These are phyloP conservation scores for Atethmia centrago DNA, from an alignment of 2,888 invertebrate species.

Conservation along the genomic window DNA sequence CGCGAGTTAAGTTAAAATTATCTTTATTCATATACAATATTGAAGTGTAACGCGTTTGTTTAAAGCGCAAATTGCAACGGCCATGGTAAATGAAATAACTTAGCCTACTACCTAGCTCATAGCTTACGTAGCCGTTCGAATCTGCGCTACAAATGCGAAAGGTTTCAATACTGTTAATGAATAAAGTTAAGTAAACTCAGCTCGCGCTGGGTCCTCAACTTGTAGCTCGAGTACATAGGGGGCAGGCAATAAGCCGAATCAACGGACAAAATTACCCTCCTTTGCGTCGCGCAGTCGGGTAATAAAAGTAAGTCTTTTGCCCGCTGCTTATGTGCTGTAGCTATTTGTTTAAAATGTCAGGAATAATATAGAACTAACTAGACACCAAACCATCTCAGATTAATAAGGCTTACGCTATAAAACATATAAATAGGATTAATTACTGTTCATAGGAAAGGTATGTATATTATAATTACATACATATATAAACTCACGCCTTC, in stretches of 20 bases:
- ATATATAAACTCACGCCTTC: no score
- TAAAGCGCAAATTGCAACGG: background rate
- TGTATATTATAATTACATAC: no score
- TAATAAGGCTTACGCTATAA: constrained; percentile 4
- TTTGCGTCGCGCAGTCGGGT: no score
- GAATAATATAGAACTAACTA: constrained; percentile 22
- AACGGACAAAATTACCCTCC: background rate
- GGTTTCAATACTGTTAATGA: background rate
- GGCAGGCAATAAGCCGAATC: background rate
- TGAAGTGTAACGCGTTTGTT: background rate
- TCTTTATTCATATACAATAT: constrained; percentile 1
- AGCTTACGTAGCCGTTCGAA: background rate
- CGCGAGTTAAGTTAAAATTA: background rate
- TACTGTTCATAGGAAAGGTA: no score
- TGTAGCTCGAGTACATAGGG: constrained; percentile 24
- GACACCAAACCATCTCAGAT: constrained; percentile 31
- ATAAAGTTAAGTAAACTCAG: background rate
- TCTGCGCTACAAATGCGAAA: background rate
- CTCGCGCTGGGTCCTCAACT: background rate
- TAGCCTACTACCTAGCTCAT: constrained; percentile 35
- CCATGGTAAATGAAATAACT: background rate
- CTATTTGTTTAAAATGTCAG: background rate
- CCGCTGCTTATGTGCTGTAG: constrained; percentile 10
- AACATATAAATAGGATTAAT: no score
- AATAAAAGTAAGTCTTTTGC: background rate